A percentile compares a stretch with the other conserved stretches of the same genome.
These are phyloP conservation scores for Ardeotis arabs DNA, from an alignment of 2,113 vertebrate genomes.

Conservation along the genomic window DNA sequence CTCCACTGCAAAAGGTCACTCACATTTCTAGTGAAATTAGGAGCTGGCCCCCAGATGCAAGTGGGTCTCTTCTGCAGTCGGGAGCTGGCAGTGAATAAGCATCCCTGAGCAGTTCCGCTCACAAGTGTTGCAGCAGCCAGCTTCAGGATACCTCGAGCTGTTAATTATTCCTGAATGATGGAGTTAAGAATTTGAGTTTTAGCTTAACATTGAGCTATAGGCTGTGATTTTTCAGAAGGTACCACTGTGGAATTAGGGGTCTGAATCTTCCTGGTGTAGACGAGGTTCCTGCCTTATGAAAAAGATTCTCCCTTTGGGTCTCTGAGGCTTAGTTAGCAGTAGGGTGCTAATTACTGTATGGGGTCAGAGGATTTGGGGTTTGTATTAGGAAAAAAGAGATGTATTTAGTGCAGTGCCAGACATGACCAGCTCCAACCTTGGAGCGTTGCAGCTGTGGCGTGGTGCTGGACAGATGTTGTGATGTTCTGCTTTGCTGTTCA, in stretches of 20 bases:
- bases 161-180: fast-evolving
- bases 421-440: not conserved
- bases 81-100: not conserved
- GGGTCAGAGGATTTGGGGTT: not conserved
- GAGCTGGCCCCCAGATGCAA: not conserved
- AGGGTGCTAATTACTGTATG: not conserved
- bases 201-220: not conserved
- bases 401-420: not conserved
- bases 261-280: not conserved
- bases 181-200: not conserved
- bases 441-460: fast-evolving
- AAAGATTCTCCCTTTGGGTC: not conserved
- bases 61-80: not conserved
- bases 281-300: not conserved
- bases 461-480: not conserved
- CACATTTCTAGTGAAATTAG: not conserved
- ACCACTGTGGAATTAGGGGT: fast-evolving
- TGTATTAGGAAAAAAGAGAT: fast-evolving
- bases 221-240: not conserved
- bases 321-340: not conserved
- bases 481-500: not conserved
- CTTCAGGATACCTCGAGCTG: not conserved
- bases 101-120: not conserved
- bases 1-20: not conserved
- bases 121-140: not conserved